phyloP scores from a whole-genome alignment of 2,888 invertebrate species.

The Patella pellucida region DNA sequence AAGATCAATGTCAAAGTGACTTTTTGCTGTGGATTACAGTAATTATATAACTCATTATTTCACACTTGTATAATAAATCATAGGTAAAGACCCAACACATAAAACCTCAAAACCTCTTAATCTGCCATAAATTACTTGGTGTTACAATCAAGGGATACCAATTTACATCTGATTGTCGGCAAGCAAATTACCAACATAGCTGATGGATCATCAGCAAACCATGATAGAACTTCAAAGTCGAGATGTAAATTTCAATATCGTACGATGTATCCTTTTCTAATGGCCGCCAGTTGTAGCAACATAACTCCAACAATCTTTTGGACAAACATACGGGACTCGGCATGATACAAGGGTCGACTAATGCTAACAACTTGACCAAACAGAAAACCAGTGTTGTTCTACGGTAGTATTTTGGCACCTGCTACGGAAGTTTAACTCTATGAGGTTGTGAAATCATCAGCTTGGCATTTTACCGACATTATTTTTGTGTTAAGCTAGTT shows the following conservation, averaged over 20 bases:
- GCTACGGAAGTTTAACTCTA: background rate
- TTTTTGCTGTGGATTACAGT: no score
- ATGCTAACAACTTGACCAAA: background rate
- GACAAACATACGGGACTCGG: background rate
- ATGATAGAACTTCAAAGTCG: background rate
- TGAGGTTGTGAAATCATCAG: no score
- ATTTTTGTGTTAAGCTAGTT: no score
- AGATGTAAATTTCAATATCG: background rate
- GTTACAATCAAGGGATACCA: no score
- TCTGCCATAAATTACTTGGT: no score
- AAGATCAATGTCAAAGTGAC: no score
- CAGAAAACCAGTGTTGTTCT: background rate
- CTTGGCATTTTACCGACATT: no score
- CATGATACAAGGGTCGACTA: background rate
- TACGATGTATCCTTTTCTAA: background rate
- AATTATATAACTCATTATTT: no score
- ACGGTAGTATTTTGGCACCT: no score
- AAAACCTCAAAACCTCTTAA: no score
- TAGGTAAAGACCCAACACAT: no score
- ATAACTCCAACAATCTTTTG: background rate
- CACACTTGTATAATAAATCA: no score
- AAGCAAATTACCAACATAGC: slow-evolving; percentile 1
- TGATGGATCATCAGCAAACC: background rate
- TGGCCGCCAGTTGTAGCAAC: slow-evolving; percentile 7
- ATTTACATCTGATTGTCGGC: background rate